These are phyloP conservation scores for Drosophila tropicalis DNA, from an alignment of 1,140 invertebrate species.

Conservation along the genomic window DNA sequence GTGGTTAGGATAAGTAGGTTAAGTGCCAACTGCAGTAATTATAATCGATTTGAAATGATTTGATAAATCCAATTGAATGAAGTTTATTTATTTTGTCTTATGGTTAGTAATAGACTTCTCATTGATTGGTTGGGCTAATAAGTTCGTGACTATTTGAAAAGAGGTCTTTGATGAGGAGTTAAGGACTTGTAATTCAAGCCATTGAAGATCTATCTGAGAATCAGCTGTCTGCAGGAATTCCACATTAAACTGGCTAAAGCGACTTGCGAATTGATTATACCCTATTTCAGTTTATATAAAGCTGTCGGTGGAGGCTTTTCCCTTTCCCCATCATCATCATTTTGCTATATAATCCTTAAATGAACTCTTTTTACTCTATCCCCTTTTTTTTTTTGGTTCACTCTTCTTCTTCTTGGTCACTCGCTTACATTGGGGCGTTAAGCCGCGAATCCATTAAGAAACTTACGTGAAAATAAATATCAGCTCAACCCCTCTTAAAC, in stretches of 20 bases:
- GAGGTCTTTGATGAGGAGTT: no score
- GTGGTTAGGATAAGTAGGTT: slow-evolving; percentile 15
- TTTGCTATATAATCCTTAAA: background rate
- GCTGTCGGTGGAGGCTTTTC: background rate
- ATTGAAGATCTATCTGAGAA: no score
- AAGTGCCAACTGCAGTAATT: slow-evolving; percentile 40
- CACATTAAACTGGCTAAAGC: no score
- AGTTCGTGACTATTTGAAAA: no score
- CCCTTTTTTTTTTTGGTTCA: background rate
- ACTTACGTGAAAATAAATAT: slow-evolving; percentile 24
- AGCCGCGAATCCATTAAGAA: slow-evolving; percentile 29
- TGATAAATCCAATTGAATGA: background rate
- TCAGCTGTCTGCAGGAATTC: no score
- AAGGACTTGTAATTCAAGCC: no score
- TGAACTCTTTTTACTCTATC: background rate
- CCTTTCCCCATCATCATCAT: background rate
- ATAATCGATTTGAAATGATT: background rate
- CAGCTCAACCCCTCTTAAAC: slow-evolving; percentile 27
- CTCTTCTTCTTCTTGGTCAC: background rate
- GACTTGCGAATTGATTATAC: background rate
- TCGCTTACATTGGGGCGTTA: slow-evolving; percentile 20
- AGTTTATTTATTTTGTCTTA: background rate
- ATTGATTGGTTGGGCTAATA: no score
- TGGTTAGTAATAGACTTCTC: no score
- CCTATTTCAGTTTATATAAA: background rate